phyloP scores from a whole-genome alignment of 2,888 invertebrate genomes.

The Tenodera sinensis region DNA sequence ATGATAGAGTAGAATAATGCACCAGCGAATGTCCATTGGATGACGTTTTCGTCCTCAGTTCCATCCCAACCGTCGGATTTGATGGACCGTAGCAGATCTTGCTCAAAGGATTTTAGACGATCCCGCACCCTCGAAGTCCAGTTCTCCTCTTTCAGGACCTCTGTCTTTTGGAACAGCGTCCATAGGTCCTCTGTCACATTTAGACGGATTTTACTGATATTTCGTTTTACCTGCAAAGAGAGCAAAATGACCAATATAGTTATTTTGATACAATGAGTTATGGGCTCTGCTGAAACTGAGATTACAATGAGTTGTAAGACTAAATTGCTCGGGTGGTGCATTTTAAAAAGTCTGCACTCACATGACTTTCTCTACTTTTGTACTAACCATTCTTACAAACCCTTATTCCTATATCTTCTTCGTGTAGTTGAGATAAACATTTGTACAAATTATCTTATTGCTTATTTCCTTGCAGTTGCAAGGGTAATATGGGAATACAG shows the following conservation, averaged over 20 bases:
- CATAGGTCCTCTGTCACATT: slow-evolving; percentile 78
- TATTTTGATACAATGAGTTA: not conserved
- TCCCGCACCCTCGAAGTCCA: slow-evolving; percentile 72
- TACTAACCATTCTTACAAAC: no score
- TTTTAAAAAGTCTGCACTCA: no score
- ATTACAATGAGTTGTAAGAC: no score
- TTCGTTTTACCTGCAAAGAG: slow-evolving; percentile 64
- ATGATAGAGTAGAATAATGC: slow-evolving; percentile 93
- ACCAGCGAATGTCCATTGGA: slow-evolving; percentile 84
- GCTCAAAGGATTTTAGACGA: slow-evolving; percentile 59
- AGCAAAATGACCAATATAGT: not conserved
- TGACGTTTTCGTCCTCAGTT: slow-evolving; percentile 57
- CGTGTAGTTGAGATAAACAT: no score
- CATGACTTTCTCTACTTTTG: no score
- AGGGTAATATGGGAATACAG: no score
- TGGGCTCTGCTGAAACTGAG: no score
- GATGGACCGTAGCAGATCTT: slow-evolving; percentile 73
- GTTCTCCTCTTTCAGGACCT: slow-evolving; percentile 66
- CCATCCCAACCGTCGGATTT: slow-evolving; percentile 90
- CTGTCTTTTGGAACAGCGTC: slow-evolving; percentile 61
- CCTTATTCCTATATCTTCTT: no score
- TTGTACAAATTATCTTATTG: no score
- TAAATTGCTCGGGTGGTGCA: no score
- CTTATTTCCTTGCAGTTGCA: no score
- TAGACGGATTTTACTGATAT: slow-evolving; percentile 66